Conservation (phyloP, 2,888 invertebrate genomes). For the Lithophane leautieri region DNA sequence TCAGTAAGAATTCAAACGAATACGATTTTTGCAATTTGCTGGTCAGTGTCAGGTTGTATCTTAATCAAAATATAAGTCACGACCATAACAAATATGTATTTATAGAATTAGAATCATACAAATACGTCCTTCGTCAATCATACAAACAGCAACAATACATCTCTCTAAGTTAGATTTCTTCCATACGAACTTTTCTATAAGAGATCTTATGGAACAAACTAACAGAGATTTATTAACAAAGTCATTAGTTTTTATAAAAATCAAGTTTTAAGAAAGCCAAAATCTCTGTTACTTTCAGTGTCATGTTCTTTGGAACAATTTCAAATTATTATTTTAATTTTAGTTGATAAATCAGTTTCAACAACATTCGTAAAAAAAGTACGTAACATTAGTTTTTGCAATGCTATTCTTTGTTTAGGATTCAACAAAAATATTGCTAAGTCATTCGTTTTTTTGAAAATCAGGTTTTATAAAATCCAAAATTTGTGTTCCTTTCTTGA, state of each 20-base stretch:
- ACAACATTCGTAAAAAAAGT: neutral
- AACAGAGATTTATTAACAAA: too few species aligned
- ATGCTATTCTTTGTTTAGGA: too few species aligned
- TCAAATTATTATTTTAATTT: neutral
- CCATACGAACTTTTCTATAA: too few species aligned
- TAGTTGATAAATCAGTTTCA: neutral
- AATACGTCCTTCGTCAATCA: too few species aligned
- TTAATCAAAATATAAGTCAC: too few species aligned
- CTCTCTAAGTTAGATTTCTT: too few species aligned
- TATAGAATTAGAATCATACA: too few species aligned
- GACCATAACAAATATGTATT: too few species aligned
- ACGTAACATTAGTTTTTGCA: neutral
- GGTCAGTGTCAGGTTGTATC: too few species aligned
- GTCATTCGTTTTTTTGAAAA: neutral
- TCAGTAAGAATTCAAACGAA: neutral
- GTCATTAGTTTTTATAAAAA: neutral
- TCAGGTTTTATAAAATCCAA: neutral
- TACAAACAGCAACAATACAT: too few species aligned
- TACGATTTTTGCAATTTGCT: too few species aligned
- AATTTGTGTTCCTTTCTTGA: neutral
- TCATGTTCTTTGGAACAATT: neutral
- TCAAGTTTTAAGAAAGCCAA: neutral
- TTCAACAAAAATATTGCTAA: neutral
- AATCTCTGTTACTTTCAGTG: neutral
- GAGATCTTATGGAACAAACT: too few species aligned